phyloP scores from a whole-genome alignment of 2,797 vertebrate genomes.

The Fundulus diaphanus region DNA sequence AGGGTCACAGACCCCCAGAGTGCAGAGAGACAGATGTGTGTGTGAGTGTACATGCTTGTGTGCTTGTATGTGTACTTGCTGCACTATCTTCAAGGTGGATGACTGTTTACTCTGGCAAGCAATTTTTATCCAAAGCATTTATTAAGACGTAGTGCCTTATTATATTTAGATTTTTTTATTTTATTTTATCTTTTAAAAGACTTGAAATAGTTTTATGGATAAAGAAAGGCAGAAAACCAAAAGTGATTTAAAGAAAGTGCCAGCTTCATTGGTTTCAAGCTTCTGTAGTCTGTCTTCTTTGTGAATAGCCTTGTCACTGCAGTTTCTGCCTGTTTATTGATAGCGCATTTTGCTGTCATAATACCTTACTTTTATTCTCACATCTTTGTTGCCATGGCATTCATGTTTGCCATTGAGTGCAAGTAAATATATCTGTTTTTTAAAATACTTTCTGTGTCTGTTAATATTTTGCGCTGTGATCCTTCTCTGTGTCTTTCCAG shows the following conservation, averaged over 20 bases:
- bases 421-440: background rate
- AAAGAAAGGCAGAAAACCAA: background rate
- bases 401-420: constrained; percentile 4
- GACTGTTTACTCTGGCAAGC: background rate
- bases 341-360: background rate
- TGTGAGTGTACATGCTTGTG: background rate
- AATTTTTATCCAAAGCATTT: background rate
- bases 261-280: background rate
- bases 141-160: background rate
- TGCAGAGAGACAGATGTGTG: background rate
- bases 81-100: background rate
- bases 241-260: background rate
- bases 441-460: background rate
- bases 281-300: background rate
- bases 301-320: constrained; percentile 17
- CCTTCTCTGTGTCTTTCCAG: constrained; percentile 23
- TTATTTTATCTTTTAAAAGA: background rate
- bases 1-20: background rate
- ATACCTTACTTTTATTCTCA: constrained; percentile 7
- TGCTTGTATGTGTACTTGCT: background rate
- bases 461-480: background rate
- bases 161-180: background rate
- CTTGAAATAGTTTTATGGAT: background rate
- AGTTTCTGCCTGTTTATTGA: constrained; percentile 29
- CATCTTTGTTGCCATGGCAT: constrained; percentile 28